phyloP scores from a whole-genome alignment of 1,140 invertebrate species.

The Oreohelix idahoensis region DNA sequence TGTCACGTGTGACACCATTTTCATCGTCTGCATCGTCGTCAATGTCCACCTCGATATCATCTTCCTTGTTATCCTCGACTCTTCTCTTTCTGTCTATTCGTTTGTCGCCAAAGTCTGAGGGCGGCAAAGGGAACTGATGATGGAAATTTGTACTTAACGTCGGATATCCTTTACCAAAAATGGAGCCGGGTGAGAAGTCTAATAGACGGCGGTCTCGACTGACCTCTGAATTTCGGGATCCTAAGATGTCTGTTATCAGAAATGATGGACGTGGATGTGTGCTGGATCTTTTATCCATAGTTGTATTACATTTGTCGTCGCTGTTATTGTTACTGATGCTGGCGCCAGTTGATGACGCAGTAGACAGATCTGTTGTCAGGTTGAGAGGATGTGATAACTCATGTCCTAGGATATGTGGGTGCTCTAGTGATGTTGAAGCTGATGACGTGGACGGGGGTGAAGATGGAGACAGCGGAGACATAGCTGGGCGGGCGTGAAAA shows the following conservation, averaged over 20 bases:
- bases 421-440: background rate
- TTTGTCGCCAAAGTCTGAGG: background rate
- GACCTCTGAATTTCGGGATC: background rate
- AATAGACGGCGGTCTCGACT: too few species aligned
- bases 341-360: background rate
- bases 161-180: background rate
- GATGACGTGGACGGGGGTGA: background rate
- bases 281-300: background rate
- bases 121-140: background rate
- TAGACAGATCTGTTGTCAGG: background rate
- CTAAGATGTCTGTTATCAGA: slow-evolving; percentile 22
- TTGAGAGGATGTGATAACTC: background rate
- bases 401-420: background rate
- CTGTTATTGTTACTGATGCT: background rate
- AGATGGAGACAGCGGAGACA: background rate
- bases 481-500: background rate
- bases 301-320: background rate
- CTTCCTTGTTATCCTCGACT: background rate
- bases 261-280: slow-evolving; percentile 4
- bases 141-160: background rate
- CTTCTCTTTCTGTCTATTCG: background rate
- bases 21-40: slow-evolving; percentile 16
- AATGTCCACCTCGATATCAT: slow-evolving; percentile 1
- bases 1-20: background rate
- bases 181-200: background rate